Evolutionary conservation across 2,113 vertebrate genomes (phyloP), one percentile per base, ranked within the genome.

Genomic region (Rhizomys pruinosus): DNA sequence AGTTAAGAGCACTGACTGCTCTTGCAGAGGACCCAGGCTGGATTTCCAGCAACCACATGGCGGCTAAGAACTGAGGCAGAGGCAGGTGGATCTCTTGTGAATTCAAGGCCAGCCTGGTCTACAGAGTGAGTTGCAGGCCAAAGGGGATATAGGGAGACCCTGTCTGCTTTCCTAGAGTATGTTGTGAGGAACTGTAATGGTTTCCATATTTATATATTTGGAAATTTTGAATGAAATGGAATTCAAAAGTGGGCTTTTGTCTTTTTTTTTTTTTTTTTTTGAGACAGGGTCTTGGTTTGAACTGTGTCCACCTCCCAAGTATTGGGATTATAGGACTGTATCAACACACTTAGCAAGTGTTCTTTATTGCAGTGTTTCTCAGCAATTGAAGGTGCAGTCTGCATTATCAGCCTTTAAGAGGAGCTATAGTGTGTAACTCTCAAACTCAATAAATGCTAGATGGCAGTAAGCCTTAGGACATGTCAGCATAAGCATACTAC

Each of bases 151-250:
- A 63, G 11, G 42, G 42, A 11, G 42, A 42, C 32, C 44, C 8
- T 87, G 47, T 92, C 47, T 32, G 20, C 81, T 77, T 71, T 89
- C 23, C 52, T 90, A 85, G 29, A 69, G 42, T 47, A 57, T 34
- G 13, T 71, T 91, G 59, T 59, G 9, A 82, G 32, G 25, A 93
- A 79, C 7, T n/a, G 4, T 16, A 68, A 22, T 77, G n/a, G 13
- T 72, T 92, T 76, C 34, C 47, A 73, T 3, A 47, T 29, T 72
- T 90, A 55, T 52, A 72, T 2, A 81, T 52, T 22, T 63, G 68
- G 66, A 90, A 79, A 89, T 84, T 52, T 39, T 32, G 77, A 64
- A 39, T 80, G 81, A 72, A 71, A 91, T 4, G 34, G 55, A 95
- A 78, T 71, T 89, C 23, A 71, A 55, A 64, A 73, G 11, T 44